Evolutionary conservation across 2,888 invertebrate species (phyloP).

Genomic region (Bugula neritina): DNA sequence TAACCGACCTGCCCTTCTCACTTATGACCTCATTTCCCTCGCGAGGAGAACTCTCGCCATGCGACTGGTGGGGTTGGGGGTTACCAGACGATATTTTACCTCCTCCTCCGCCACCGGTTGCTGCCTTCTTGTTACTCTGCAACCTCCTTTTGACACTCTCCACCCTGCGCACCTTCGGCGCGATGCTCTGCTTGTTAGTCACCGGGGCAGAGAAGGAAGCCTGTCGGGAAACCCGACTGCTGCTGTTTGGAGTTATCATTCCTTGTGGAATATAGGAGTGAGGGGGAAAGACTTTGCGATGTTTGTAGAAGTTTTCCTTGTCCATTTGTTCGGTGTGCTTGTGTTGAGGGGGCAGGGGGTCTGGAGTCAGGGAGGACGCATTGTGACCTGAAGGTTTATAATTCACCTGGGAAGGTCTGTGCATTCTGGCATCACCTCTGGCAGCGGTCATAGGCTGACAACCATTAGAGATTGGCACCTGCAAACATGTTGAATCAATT

Average conservation of each 20-base stretch:
- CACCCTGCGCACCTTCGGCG: not conserved
- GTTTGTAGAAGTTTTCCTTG: not conserved
- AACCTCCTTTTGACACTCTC: constrained; percentile 1
- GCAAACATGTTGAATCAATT: too few relatives aligned
- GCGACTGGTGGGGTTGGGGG: not conserved
- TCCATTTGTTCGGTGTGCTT: not conserved
- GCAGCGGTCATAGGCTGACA: not conserved
- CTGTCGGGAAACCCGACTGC: not conserved
- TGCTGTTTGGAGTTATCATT: not conserved
- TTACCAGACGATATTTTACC: not conserved
- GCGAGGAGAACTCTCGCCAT: not conserved
- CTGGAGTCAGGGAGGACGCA: not conserved
- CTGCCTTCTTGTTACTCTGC: constrained; percentile 4
- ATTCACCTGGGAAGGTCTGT: not conserved
- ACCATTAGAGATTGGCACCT: not conserved
- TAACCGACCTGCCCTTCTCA: constrained; percentile 12
- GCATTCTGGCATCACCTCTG: not conserved
- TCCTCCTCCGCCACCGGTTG: not conserved
- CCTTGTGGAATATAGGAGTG: not conserved
- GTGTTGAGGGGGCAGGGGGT: not conserved
- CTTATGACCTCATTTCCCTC: constrained; percentile 14
- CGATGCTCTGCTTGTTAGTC: not conserved
- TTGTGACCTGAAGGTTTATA: not conserved
- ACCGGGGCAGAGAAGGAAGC: not conserved
- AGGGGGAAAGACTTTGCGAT: not conserved